These are phyloP conservation scores for Colletes latitarsis DNA, from an alignment of 1,140 invertebrate genomes.

Conservation along the genomic window DNA sequence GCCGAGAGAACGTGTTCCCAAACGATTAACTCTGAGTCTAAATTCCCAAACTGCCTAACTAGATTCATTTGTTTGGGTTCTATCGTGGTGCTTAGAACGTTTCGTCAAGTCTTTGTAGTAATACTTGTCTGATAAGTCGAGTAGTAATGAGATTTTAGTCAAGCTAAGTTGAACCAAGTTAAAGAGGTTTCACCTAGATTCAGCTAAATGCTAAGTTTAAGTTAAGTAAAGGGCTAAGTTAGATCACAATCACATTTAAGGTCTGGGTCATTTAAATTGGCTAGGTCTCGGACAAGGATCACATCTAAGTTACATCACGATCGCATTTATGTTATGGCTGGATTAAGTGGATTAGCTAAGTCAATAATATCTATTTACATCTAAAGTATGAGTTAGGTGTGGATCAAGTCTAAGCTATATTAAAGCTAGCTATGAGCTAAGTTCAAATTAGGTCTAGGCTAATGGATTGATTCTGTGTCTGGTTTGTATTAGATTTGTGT, in stretches of 20 bases:
- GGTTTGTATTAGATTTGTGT: background rate
- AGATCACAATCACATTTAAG: background rate
- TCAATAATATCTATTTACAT: too few species aligned
- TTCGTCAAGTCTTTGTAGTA: slow-evolving; percentile 1
- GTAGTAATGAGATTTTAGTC: too few species aligned
- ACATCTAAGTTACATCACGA: too few species aligned
- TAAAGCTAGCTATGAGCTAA: background rate
- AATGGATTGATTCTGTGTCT: background rate
- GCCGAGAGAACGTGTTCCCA: slow-evolving; percentile 38
- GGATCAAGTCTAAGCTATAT: too few species aligned
- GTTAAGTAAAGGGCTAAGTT: too few species aligned
- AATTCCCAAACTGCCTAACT: background rate
- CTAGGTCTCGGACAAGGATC: too few species aligned
- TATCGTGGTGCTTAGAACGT: background rate
- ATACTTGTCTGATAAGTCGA: background rate
- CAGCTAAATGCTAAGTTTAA: too few species aligned
- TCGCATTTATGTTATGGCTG: too few species aligned
- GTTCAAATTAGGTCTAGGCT: background rate
- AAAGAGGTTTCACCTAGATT: too few species aligned
- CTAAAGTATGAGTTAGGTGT: too few species aligned
- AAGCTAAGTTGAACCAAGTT: too few species aligned
- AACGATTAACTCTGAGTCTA: background rate
- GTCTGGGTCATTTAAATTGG: background rate
- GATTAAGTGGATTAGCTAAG: too few species aligned
- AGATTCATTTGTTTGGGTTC: background rate